Percentiles rank a stretch among this genome's conserved stretches.
Evolutionary conservation across 2,797 vertebrate genomes (phyloP).

Genomic region (Esox masquinongy): DNA sequence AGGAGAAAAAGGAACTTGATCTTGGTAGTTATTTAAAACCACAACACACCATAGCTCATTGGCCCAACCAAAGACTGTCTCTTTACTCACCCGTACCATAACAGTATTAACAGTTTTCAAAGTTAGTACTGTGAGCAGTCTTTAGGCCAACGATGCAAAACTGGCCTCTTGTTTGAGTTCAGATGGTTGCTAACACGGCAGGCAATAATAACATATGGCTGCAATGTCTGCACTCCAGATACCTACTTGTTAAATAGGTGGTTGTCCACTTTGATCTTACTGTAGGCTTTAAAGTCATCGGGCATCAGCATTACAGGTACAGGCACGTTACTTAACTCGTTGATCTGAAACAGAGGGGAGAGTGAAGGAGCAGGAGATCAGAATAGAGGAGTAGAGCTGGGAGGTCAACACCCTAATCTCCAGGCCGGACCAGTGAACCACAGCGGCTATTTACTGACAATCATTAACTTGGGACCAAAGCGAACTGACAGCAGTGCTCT

Average conservation of each 20-base stretch:
- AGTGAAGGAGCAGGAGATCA: conserved; percentile 33
- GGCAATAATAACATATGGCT: not conserved
- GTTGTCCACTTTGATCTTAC: conserved; percentile 98
- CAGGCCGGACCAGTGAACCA: conserved; percentile 20
- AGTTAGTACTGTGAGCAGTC: not conserved
- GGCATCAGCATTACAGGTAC: conserved; percentile 97
- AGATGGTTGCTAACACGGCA: not conserved
- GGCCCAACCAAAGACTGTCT: not conserved
- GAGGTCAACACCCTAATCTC: conserved; percentile 11
- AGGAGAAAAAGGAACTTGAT: not conserved
- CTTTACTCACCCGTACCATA: not conserved
- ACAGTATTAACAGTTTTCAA: not conserved
- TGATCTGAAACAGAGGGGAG: conserved; percentile 78
- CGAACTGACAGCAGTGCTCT: conserved; percentile 14
- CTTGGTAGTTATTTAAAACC: not conserved
- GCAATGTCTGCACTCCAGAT: not conserved
- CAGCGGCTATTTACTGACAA: conserved; percentile 26
- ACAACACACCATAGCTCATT: not conserved
- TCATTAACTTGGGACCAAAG: conserved; percentile 40
- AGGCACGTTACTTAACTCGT: conserved; percentile 92
- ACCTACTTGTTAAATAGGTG: conserved; percentile 98
- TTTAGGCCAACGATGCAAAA: not conserved
- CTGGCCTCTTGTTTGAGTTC: not conserved
- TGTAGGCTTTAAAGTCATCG: conserved; percentile 97
- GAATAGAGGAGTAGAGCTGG: not conserved